Conservation (phyloP, 2,888 invertebrate species). For the Zhengitettix transpicula region DNA sequence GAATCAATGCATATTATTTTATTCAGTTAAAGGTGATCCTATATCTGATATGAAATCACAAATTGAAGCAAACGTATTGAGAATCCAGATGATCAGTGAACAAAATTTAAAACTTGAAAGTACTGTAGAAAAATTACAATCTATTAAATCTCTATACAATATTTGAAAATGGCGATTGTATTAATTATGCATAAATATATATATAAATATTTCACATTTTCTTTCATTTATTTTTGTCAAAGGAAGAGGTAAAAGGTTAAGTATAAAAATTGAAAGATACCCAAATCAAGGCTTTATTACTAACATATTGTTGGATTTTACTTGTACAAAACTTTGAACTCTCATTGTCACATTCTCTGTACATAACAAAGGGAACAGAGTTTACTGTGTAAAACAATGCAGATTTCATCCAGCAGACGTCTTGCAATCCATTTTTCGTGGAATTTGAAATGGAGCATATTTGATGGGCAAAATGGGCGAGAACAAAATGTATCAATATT, state of each 20-base stretch:
- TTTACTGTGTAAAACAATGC: constrained; percentile 2
- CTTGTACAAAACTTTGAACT: constrained; percentile 12
- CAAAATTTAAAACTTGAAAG: not conserved
- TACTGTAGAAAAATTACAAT: no score
- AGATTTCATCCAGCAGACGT: constrained; percentile 5
- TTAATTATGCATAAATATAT: no score
- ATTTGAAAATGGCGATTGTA: not conserved
- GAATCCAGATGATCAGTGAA: constrained; percentile 2
- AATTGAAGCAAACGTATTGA: constrained; percentile 3
- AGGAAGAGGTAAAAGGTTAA: not conserved
- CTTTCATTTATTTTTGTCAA: no score
- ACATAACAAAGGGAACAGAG: constrained; percentile 7
- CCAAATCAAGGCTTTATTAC: constrained; percentile 12
- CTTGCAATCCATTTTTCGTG: not conserved
- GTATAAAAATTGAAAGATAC: constrained; percentile 1
- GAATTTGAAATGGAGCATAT: not conserved
- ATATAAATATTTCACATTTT: no score
- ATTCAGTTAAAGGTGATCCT: constrained; percentile 3
- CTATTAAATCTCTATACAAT: not conserved
- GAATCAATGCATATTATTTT: not conserved
- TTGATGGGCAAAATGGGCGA: not conserved
- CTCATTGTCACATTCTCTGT: constrained; percentile 8
- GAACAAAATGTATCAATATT: not conserved
- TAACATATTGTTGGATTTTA: constrained; percentile 9
- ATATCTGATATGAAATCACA: constrained; percentile 6